Conservation (phyloP, 1,140 invertebrate species). For the Dendrolimus kikuchii region DNA sequence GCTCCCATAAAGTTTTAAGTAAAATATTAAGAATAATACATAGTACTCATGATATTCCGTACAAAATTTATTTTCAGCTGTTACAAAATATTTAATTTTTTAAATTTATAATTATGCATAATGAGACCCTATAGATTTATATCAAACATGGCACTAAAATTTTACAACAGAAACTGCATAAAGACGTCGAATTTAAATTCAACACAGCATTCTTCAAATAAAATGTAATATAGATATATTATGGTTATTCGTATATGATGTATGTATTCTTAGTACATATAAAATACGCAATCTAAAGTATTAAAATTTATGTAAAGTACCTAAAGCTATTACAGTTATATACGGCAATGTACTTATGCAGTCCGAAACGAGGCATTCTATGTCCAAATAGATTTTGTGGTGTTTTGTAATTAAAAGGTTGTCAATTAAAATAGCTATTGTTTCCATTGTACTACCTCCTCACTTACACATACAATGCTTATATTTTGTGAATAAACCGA, state of each 20-base stretch:
- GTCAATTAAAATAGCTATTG: conserved; percentile 60
- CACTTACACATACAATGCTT: conserved; percentile 3
- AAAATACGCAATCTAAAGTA: conserved; percentile 58
- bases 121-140: no score
- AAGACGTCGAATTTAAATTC: no score
- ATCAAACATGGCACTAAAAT: no score
- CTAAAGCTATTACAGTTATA: conserved; percentile 54
- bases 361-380: conserved; percentile 56
- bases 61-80: no score
- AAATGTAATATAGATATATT: conserved; percentile 51
- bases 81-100: no score
- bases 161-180: no score
- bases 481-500: conserved; percentile 3
- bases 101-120: no score
- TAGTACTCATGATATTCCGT: no score
- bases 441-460: conserved; percentile 20
- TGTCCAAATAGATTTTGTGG: conserved; percentile 68
- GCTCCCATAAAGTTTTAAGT: no score
- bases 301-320: conserved; percentile 53
- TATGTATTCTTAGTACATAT: conserved; percentile 61
- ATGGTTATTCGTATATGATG: conserved; percentile 30
- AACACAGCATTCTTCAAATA: conserved; percentile 36
- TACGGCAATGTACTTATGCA: conserved; percentile 65
- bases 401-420: conserved; percentile 73
- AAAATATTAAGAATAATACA: no score